A percentile compares a stretch with the other conserved stretches of the same genome.
Conservation (phyloP, 2,113 vertebrate genomes). For the Glareola pratincola region DNA sequence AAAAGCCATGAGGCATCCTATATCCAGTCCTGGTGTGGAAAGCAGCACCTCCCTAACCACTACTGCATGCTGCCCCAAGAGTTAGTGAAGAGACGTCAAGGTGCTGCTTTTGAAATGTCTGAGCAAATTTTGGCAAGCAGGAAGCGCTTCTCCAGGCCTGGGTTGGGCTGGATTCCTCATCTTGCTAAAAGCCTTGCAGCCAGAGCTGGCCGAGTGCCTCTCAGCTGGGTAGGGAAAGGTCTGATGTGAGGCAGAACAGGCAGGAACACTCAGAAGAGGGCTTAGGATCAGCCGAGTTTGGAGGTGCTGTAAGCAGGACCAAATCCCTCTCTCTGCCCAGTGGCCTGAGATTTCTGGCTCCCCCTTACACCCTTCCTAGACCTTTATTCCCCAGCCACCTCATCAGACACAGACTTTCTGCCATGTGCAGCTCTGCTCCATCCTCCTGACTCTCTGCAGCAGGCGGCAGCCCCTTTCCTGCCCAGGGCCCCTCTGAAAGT, state of each 20-base stretch:
- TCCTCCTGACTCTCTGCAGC: neutral
- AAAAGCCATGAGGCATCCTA: neutral
- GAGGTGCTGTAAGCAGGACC: neutral
- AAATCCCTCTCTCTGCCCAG: neutral
- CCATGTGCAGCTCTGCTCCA: neutral
- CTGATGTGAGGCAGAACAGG: neutral
- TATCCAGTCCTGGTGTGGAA: neutral
- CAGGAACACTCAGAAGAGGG: neutral
- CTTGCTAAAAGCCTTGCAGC: neutral
- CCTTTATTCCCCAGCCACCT: neutral
- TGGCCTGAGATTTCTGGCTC: neutral
- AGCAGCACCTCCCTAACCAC: neutral
- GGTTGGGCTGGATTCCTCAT: neutral
- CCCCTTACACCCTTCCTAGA: neutral
- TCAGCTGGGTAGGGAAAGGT: neutral
- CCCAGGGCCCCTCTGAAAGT: neutral
- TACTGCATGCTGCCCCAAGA: neutral
- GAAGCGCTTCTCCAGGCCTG: neutral
- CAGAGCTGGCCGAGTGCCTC: neutral
- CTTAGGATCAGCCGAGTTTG: neutral
- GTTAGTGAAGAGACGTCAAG: fast-evolving
- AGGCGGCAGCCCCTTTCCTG: neutral
- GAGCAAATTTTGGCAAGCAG: neutral
- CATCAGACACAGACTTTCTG: neutral
- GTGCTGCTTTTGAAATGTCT: neutral